Evolutionary conservation across 2,888 invertebrate genomes (phyloP).

Genomic region (Trichogramma evanescens): DNA sequence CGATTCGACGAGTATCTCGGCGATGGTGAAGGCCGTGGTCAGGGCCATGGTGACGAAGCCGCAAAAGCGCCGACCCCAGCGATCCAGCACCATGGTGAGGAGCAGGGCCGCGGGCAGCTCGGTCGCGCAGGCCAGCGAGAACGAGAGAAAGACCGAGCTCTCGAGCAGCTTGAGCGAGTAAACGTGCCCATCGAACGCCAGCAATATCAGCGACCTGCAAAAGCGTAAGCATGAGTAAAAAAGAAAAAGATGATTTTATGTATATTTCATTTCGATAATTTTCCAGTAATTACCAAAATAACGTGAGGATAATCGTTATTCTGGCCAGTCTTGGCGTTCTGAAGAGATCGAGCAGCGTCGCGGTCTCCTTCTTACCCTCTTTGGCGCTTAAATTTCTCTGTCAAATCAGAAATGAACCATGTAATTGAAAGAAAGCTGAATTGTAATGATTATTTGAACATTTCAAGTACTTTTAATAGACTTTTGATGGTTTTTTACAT

Average conservation of each 20-base stretch:
- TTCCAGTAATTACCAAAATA: slow-evolving; percentile 45
- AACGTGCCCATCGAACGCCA: slow-evolving; percentile 82
- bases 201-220: slow-evolving; percentile 64
- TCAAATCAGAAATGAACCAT: slow-evolving; percentile 12
- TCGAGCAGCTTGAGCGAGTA: slow-evolving; percentile 78
- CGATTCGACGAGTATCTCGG: slow-evolving; percentile 34
- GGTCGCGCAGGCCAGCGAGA: slow-evolving; percentile 74
- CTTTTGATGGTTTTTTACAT: neutral
- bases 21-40: slow-evolving; percentile 69
- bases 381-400: slow-evolving; percentile 40
- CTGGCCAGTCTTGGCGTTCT: slow-evolving; percentile 47
- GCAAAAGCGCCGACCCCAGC: slow-evolving; percentile 77
- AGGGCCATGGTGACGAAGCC: slow-evolving; percentile 73
- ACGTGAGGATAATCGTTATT: slow-evolving; percentile 47
- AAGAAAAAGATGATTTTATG: neutral
- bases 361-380: slow-evolving; percentile 36
- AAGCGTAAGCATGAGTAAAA: neutral
- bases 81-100: slow-evolving; percentile 66
- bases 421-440: neutral
- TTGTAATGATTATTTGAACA: neutral
- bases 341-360: slow-evolving; percentile 47
- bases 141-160: slow-evolving; percentile 73
- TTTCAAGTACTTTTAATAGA: neutral
- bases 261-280: neutral
- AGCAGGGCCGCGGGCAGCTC: slow-evolving; percentile 79